Evolutionary conservation across 1,140 invertebrate species (phyloP).

Genomic region (Chelonus insularis): DNA sequence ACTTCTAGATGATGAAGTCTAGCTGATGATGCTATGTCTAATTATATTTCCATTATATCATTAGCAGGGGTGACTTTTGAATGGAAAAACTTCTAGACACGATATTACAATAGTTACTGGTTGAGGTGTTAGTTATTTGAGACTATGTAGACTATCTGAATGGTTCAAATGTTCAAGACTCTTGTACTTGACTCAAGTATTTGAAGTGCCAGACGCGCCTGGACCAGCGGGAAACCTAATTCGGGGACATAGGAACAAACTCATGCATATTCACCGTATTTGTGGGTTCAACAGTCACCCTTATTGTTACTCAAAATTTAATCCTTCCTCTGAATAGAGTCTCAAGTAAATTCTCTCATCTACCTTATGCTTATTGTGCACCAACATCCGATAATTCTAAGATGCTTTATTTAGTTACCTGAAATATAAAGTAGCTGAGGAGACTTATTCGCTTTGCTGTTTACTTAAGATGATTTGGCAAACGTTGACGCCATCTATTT

Average conservation of each 20-base stretch:
- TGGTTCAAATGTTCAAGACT: background rate
- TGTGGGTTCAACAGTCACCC: slow-evolving; percentile 44
- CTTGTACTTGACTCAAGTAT: background rate
- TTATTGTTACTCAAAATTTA: slow-evolving; percentile 46
- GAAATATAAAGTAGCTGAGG: too few relatives aligned
- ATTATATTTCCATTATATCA: too few relatives aligned
- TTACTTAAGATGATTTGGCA: too few relatives aligned
- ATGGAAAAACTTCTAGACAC: too few relatives aligned
- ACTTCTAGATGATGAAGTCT: too few relatives aligned
- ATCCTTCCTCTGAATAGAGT: slow-evolving; percentile 40
- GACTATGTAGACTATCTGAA: background rate
- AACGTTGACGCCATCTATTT: too few relatives aligned
- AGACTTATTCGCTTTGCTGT: too few relatives aligned
- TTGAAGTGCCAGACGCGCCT: slow-evolving; percentile 39
- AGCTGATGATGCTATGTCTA: too few relatives aligned
- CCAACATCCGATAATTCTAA: background rate
- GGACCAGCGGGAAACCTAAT: slow-evolving; percentile 50
- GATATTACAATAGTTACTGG: too few relatives aligned
- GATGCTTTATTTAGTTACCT: too few relatives aligned
- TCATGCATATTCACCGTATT: slow-evolving; percentile 58
- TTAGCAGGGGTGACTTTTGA: too few relatives aligned
- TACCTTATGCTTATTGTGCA: background rate
- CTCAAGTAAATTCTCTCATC: slow-evolving; percentile 27
- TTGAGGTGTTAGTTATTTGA: too few relatives aligned
- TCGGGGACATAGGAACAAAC: slow-evolving; percentile 47